Percentiles rank a stretch among this genome's conserved stretches.
These are phyloP conservation scores for Pyralis farinalis DNA, from an alignment of 2,888 invertebrate genomes.

Conservation along the genomic window DNA sequence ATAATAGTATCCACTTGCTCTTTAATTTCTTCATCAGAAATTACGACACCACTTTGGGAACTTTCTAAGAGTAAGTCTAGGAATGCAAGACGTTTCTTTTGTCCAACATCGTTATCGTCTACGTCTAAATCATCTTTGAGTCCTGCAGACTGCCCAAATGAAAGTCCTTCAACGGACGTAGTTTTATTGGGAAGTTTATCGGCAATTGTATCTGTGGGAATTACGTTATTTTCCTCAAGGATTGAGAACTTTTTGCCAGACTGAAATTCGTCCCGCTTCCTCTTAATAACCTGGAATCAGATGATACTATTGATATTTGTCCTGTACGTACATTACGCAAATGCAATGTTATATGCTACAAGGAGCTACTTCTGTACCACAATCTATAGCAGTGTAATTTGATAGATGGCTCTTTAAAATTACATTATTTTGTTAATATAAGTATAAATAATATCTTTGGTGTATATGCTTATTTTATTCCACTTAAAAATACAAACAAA, in stretches of 20 bases:
- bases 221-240: slow-evolving; percentile 36
- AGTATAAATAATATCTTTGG: slow-evolving; percentile 7
- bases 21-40: slow-evolving; percentile 89
- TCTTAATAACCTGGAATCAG: slow-evolving; percentile 82
- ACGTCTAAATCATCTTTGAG: slow-evolving; percentile 91
- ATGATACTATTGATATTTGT: too few species aligned
- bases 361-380: too few species aligned
- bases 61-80: slow-evolving; percentile 92
- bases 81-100: slow-evolving; percentile 92
- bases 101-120: slow-evolving; percentile 88
- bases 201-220: slow-evolving; percentile 22
- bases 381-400: too few species aligned
- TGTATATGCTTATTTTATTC: too few species aligned
- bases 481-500: too few species aligned
- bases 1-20: slow-evolving; percentile 93
- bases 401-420: too few species aligned
- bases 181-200: slow-evolving; percentile 36
- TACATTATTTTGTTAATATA: too few species aligned
- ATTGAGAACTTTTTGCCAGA: slow-evolving; percentile 79
- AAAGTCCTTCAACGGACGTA: slow-evolving; percentile 83
- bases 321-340: too few species aligned
- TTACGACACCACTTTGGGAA: slow-evolving; percentile 85
- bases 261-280: slow-evolving; percentile 88
- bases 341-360: too few species aligned
- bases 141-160: slow-evolving; percentile 86